Evolutionary conservation across 2,888 invertebrate species (phyloP), one percentile per base, ranked within the genome.

Genomic region (Formica aserva): DNA sequence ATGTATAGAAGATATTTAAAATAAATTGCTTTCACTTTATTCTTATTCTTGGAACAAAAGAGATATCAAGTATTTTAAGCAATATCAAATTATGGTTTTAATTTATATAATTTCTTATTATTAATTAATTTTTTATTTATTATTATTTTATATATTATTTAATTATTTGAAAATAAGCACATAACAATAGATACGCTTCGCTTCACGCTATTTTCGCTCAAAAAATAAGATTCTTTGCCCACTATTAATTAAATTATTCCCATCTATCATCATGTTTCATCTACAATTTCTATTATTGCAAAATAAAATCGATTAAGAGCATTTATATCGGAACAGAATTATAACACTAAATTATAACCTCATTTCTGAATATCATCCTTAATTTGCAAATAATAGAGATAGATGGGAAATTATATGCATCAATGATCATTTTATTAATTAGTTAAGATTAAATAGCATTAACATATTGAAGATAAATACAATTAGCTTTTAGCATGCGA

Each of bases 361-460:
- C 45, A 60, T 80, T 60, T 45, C 57, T 60, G 32, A 85, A 71
- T 69, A 60, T 75, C 32, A 67, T 81, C 66, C 77, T 83, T 83
- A 84, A 88, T 88, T 63, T 18, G 57, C 85, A 80, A 88, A 86
- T 78, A 85, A 83, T 76, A 66, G 77, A 74, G 63, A 81, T 82
- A 74, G 22, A 60, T 69, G 52, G n/a, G 11, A 72, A 81, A 76
- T 55, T 67, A 55, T 60, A 72, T 75, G 60, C 82, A 77, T 86
- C 65, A 35, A 78, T 69, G 65, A 86, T 86, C 75, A 86, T 85
- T 69, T 15, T 63, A 63, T 63, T 74, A 76, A 81, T 76, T 81
- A 65, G 55, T 48, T 22, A 52, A 75, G 75, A 81, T 82, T 74
- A 82, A 82, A 52, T 48, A 63, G 13, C 76, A 66, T 65, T 77